Evolutionary conservation across 1,140 invertebrate genomes (phyloP).

Genomic region (Aporrectodea caliginosa): DNA sequence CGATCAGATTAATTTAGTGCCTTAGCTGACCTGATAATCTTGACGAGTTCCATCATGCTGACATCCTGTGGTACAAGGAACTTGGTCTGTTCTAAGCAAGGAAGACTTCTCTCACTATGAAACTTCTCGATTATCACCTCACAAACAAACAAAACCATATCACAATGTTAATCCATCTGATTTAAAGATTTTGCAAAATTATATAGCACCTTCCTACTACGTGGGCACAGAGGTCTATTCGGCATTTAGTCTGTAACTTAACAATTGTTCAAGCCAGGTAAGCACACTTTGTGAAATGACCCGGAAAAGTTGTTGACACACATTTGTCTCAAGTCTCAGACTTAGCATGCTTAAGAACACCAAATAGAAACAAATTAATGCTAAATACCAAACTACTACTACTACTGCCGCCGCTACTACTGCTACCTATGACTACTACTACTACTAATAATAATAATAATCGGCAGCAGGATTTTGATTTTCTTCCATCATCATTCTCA

Average conservation of each 20-base stretch:
- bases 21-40: conserved; percentile 64
- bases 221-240: background rate
- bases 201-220: background rate
- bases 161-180: background rate
- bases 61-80: conserved; percentile 66
- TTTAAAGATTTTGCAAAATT: background rate
- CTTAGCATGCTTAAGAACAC: too few relatives aligned
- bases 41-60: conserved; percentile 64
- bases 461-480: too few relatives aligned
- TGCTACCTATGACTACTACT: background rate
- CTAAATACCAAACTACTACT: background rate
- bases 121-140: conserved; percentile 65
- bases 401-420: background rate
- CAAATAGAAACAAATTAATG: background rate
- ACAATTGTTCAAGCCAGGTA: background rate
- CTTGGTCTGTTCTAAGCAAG: conserved; percentile 64
- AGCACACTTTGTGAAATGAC: background rate
- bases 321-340: too few relatives aligned
- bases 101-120: conserved; percentile 61
- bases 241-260: too few relatives aligned
- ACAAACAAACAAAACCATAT: conserved; percentile 27
- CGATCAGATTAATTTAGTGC: too few relatives aligned
- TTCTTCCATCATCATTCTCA: too few relatives aligned
- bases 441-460: background rate
- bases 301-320: background rate